Percentiles rank a stretch among this genome's conserved stretches.
Evolutionary conservation across 2,888 invertebrate genomes (phyloP).

Genomic region (Glaucopsyche alexis): DNA sequence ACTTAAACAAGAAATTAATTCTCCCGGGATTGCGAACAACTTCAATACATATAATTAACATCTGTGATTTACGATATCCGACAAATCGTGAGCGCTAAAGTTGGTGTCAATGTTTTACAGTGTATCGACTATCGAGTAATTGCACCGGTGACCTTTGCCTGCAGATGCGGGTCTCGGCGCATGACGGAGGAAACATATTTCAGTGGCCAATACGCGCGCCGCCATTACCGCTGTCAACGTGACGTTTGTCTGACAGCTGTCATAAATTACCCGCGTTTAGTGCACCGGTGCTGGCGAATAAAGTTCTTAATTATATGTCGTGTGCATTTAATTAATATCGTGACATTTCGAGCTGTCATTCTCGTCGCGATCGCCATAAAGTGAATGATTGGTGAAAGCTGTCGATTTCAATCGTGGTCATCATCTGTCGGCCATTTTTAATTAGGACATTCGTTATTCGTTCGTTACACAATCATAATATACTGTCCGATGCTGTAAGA

Average conservation of each 20-base stretch:
- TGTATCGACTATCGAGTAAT: conserved; percentile 48
- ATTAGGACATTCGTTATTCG: neutral
- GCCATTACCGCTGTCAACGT: conserved; percentile 35
- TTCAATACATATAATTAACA: neutral
- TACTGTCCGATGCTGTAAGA: too few relatives aligned
- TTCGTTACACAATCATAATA: neutral
- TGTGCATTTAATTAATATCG: conserved; percentile 4
- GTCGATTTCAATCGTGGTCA: neutral
- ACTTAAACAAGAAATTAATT: neutral
- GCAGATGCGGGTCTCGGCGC: conserved; percentile 45
- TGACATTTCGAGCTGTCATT: conserved; percentile 6
- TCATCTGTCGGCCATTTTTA: neutral
- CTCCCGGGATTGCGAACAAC: neutral
- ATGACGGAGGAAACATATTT: conserved; percentile 37
- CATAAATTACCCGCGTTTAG: conserved; percentile 35
- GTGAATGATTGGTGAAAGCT: conserved; percentile 12
- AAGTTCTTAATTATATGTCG: neutral
- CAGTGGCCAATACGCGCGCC: conserved; percentile 37
- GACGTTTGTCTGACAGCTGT: conserved; percentile 36
- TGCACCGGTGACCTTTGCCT: conserved; percentile 58
- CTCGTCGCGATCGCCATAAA: conserved; percentile 5
- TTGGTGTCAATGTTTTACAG: conserved; percentile 49
- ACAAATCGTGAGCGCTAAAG: conserved; percentile 33
- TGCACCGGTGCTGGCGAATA: neutral
- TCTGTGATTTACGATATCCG: conserved; percentile 16